phyloP scores from a whole-genome alignment of 64 coral and sea anemone genomes.

The Hydrozoanthus tunicans region DNA sequence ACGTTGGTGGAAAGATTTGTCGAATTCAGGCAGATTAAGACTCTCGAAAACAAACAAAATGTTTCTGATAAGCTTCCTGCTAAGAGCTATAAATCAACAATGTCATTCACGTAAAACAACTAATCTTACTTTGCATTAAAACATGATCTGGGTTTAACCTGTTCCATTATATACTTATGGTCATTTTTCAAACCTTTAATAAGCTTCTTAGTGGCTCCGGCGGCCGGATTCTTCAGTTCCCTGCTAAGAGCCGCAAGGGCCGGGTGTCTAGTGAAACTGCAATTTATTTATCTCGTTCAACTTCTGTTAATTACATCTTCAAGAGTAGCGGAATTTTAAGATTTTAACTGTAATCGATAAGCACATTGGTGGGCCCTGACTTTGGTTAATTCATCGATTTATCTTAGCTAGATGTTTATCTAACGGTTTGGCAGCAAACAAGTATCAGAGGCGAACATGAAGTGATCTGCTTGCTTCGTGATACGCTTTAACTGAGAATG shows the following conservation, averaged over 20 bases:
- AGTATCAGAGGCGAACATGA: not conserved
- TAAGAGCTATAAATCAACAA: too few relatives aligned
- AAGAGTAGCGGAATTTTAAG: not conserved
- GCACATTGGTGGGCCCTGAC: not conserved
- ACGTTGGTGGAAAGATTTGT: not conserved
- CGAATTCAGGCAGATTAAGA: not conserved
- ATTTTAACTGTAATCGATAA: not conserved
- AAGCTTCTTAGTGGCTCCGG: too few relatives aligned
- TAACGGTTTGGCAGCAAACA: not conserved
- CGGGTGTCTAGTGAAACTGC: not conserved
- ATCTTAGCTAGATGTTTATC: not conserved
- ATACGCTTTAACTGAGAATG: too few relatives aligned
- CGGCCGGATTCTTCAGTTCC: not conserved
- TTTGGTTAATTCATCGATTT: not conserved
- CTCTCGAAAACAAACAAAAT: not conserved
- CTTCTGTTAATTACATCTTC: not conserved
- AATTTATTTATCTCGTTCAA: not conserved
- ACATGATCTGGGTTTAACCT: not conserved
- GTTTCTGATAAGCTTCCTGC: slow-evolving; percentile 18
- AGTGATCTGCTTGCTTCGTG: too few relatives aligned
- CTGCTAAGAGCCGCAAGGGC: not conserved
- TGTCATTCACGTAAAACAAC: too few relatives aligned
- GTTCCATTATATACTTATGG: not conserved
- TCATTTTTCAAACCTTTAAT: not conserved
- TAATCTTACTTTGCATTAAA: not conserved